Percentiles rank a stretch among this genome's conserved stretches.
phyloP scores from a whole-genome alignment of 2,888 invertebrate species.

The Dolichopus griseipennis region DNA sequence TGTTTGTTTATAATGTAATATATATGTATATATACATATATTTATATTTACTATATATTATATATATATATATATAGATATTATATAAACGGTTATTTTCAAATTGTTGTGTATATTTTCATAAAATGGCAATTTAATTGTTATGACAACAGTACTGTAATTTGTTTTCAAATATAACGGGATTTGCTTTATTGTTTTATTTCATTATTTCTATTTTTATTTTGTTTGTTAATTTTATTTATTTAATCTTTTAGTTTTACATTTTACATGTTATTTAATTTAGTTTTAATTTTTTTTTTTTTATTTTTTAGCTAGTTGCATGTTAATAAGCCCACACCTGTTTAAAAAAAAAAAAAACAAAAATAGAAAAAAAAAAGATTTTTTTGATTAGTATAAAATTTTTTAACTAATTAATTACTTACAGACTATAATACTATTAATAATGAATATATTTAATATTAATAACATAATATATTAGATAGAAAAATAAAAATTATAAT shows the following conservation, averaged over 20 bases:
- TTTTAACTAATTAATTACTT: not conserved
- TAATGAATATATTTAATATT: not conserved
- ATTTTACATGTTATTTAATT: constrained; percentile 7
- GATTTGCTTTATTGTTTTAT: no score
- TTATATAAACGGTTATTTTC: no score
- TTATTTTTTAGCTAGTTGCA: constrained; percentile 27
- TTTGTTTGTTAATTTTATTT: not conserved
- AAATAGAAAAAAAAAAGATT: not conserved
- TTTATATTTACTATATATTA: no score
- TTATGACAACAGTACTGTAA: not conserved
- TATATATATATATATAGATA: not conserved
- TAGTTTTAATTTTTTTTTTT: constrained; percentile 23
- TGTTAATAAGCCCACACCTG: constrained; percentile 45
- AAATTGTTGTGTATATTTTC: not conserved
- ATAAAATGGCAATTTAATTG: not conserved
- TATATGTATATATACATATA: not conserved
- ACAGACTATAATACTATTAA: not conserved
- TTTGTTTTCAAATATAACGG: not conserved
- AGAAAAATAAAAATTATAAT: no score
- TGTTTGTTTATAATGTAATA: not conserved
- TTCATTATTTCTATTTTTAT: not conserved
- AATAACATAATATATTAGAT: not conserved
- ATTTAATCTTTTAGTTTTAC: constrained; percentile 19
- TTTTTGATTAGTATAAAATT: constrained; percentile 10
- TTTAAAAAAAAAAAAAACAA: constrained; percentile 30